Conservation (phyloP, 1,140 invertebrate species). For the Drosophila pachea region DNA sequence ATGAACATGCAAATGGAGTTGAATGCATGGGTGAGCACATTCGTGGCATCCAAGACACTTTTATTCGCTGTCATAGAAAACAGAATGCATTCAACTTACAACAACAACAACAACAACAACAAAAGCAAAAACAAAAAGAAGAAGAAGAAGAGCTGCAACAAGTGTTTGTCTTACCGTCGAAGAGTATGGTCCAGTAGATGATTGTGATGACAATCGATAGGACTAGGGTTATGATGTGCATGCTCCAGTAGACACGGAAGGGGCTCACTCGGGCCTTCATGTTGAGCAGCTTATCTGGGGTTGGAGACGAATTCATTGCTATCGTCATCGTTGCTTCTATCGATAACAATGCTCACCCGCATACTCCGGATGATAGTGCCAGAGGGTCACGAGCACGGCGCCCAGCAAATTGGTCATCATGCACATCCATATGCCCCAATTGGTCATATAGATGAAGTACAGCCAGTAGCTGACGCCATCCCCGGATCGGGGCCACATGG, state of each 20-base stretch:
- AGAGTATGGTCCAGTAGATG: conserved; percentile 82
- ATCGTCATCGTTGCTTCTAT: not conserved
- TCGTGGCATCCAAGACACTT: conserved; percentile 80
- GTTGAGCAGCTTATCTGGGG: conserved; percentile 66
- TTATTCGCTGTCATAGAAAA: conserved; percentile 51
- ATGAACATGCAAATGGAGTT: conserved; percentile 87
- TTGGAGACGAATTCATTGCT: not conserved
- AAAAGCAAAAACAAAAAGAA: not conserved
- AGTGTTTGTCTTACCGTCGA: conserved; percentile 80
- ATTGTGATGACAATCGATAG: conserved; percentile 82
- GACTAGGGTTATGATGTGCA: conserved; percentile 81
- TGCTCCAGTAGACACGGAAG: conserved; percentile 82
- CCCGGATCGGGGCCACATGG: conserved; percentile 71
- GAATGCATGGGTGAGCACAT: conserved; percentile 85
- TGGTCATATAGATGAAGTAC: conserved; percentile 86
- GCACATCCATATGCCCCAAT: conserved; percentile 85
- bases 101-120: not conserved
- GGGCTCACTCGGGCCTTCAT: conserved; percentile 66
- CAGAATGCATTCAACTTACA: not conserved
- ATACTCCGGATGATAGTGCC: conserved; percentile 76
- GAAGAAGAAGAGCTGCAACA: no score
- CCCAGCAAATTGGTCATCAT: conserved; percentile 76
- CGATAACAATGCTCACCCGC: conserved; percentile 54
- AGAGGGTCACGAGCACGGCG: conserved; percentile 67
- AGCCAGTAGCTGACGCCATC: conserved; percentile 75